These are phyloP conservation scores for Pyrocoelia pectoralis DNA, from an alignment of 2,888 invertebrate genomes.

Conservation along the genomic window DNA sequence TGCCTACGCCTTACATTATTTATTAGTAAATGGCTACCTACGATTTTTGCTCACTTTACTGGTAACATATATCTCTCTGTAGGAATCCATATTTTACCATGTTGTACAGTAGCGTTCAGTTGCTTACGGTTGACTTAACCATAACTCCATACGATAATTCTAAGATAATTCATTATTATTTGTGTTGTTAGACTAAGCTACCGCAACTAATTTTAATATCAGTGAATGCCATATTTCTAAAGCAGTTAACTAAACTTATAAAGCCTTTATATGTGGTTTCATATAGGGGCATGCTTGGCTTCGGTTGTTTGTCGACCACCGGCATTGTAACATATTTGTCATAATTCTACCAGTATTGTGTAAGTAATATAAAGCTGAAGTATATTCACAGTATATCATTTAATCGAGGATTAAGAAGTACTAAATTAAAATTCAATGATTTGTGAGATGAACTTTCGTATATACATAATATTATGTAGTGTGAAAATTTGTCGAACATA, in stretches of 20 bases:
- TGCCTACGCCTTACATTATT: slow-evolving; percentile 46
- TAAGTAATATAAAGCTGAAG: slow-evolving; percentile 19
- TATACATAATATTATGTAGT: too few species aligned
- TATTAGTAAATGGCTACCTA: slow-evolving; percentile 46
- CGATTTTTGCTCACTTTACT: slow-evolving; percentile 45
- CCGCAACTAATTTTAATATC: slow-evolving; percentile 39
- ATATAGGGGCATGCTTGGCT: slow-evolving; percentile 23
- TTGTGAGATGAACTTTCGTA: slow-evolving; percentile 4
- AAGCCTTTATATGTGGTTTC: slow-evolving; percentile 14
- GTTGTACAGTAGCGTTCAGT: slow-evolving; percentile 42
- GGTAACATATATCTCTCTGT: slow-evolving; percentile 45
- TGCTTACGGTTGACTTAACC: slow-evolving; percentile 36
- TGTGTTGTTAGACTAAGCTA: slow-evolving; percentile 28
- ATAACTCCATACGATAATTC: slow-evolving; percentile 24
- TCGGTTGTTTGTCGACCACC: slow-evolving; percentile 39
- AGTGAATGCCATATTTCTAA: slow-evolving; percentile 23
- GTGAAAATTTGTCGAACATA: too few species aligned
- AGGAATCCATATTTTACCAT: slow-evolving; percentile 45
- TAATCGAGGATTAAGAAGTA: slow-evolving; percentile 30
- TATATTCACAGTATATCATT: slow-evolving; percentile 20
- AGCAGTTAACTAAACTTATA: slow-evolving; percentile 11
- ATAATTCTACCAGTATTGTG: slow-evolving; percentile 41
- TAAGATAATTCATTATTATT: slow-evolving; percentile 19
- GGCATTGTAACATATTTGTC: slow-evolving; percentile 44
- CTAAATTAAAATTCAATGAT: slow-evolving; percentile 24